phyloP scores from a whole-genome alignment of 2,888 invertebrate genomes.

The Arrhopalites spinosus region DNA sequence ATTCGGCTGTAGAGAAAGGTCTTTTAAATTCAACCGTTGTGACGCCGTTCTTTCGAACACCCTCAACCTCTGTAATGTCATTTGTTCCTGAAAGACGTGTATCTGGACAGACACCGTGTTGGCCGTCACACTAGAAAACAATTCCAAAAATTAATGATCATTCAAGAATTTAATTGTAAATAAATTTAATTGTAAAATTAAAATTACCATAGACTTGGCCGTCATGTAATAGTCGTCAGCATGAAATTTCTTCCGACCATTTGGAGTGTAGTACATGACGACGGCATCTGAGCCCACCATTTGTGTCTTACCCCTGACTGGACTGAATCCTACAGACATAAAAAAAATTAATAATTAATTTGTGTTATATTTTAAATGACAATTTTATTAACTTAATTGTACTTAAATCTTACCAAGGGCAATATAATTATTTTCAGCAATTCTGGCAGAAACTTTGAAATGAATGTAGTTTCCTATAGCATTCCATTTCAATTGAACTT shows the following conservation, averaged over 20 bases:
- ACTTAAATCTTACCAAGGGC: constrained; percentile 79
- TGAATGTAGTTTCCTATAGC: constrained; percentile 74
- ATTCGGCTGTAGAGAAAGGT: constrained; percentile 64
- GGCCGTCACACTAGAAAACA: constrained; percentile 76
- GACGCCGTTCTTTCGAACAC: constrained; percentile 76
- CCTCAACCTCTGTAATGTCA: constrained; percentile 75
- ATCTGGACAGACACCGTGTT: constrained; percentile 84
- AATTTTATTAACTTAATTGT: not conserved
- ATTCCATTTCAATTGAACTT: constrained; percentile 87
- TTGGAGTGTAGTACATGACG: constrained; percentile 70
- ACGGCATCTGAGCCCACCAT: constrained; percentile 85
- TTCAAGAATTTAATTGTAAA: no score
- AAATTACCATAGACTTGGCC: constrained; percentile 65
- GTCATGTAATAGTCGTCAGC: constrained; percentile 86
- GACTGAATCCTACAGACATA: constrained; percentile 49
- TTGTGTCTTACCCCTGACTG: constrained; percentile 57
- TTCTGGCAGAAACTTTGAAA: constrained; percentile 77
- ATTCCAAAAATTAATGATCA: not conserved
- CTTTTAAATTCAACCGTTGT: constrained; percentile 80
- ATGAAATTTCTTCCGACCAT: constrained; percentile 67
- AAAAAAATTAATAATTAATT: not conserved
- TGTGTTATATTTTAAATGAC: not conserved
- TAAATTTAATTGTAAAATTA: not conserved
- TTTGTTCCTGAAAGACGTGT: constrained; percentile 78
- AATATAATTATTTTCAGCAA: constrained; percentile 83